phyloP scores from a whole-genome alignment of 1,140 invertebrate species.

The Drosophila yakuba region DNA sequence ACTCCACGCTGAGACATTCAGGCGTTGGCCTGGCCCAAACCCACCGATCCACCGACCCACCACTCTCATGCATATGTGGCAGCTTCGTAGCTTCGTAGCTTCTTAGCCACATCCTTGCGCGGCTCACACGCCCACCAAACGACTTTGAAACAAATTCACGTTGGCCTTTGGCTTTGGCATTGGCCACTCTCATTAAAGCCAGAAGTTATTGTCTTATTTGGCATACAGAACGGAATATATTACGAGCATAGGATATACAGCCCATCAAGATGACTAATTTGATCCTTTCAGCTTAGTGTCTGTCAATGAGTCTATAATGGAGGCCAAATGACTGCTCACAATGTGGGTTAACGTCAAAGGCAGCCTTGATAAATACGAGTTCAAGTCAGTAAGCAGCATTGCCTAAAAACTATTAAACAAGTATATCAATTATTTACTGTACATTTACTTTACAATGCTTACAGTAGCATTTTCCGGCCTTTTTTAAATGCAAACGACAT shows the following conservation, averaged over 20 bases:
- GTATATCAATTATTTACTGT: too few relatives aligned
- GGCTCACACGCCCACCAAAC: conserved; percentile 51
- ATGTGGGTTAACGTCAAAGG: neutral
- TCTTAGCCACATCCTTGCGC: conserved; percentile 24
- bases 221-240: conserved; percentile 20
- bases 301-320: conserved; percentile 54
- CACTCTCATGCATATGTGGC: conserved; percentile 6
- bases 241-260: conserved; percentile 23
- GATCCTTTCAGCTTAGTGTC: conserved; percentile 38
- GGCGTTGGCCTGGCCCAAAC: conserved; percentile 58
- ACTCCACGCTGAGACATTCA: conserved; percentile 53
- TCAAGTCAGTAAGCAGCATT: neutral
- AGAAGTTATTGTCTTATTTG: conserved; percentile 59
- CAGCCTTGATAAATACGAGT: neutral
- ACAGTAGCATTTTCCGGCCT: too few relatives aligned
- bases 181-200: conserved; percentile 69
- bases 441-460: too few relatives aligned
- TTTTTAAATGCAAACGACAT: too few relatives aligned
- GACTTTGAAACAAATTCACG: conserved; percentile 75
- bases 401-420: too few relatives aligned
- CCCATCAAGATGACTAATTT: conserved; percentile 56
- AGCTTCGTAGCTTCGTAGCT: neutral
- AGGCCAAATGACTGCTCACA: conserved; percentile 20
- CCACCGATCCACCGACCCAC: conserved; percentile 3
- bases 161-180: conserved; percentile 68